Evolutionary conservation across 2,888 invertebrate genomes (phyloP), one percentile per base, ranked within the genome.

Genomic region (Aphidoletes aphidimyza): DNA sequence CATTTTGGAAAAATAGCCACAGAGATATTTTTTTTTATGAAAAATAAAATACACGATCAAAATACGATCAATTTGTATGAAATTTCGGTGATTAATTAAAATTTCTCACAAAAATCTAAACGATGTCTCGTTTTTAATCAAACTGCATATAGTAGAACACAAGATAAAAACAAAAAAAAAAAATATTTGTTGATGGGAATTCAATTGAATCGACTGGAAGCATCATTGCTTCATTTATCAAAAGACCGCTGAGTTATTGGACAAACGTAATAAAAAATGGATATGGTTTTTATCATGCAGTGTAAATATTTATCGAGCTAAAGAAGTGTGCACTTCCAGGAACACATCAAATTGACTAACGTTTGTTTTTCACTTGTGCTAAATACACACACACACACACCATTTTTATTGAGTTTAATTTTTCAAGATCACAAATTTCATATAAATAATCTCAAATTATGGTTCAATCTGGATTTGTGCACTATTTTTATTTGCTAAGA

Each of bases 401-500:
- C 22, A 2, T 9, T 34, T 69, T 69, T 69, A 69, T 69, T 69
- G 69, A 69, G 69, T 69, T 30, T 30, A 69, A 22, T 54, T 54
- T 34, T 54, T 22, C 5, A 34, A 69, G 5, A 30, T 14, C 2
- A 69, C 19, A 81, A 37, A 81, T 11, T 37, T 37, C 36, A 37
- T 81, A n/a, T n/a, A 81, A 81, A 81, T 81, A 37, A 81, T 81
- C 37, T 3, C 6, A n/a, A 69, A 9, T 81, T 17, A 81, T n/a
- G 37, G 22, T 81, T 5, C 19, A 81, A 78, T 78, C 36, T 34
- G 69, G 69, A 69, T 30, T 30, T 69, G 81, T 81, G 37, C 81
- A 81, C 81, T 81, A 81, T 81, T 81, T 81, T 37, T 37, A 81
- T 81, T 81, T 6, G 36, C 81, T 81, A 1, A 37, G 19, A 81